A percentile compares a stretch with the other conserved stretches of the same genome.
phyloP scores from a whole-genome alignment of 2,888 invertebrate species.

The Dendrolimus pini region DNA sequence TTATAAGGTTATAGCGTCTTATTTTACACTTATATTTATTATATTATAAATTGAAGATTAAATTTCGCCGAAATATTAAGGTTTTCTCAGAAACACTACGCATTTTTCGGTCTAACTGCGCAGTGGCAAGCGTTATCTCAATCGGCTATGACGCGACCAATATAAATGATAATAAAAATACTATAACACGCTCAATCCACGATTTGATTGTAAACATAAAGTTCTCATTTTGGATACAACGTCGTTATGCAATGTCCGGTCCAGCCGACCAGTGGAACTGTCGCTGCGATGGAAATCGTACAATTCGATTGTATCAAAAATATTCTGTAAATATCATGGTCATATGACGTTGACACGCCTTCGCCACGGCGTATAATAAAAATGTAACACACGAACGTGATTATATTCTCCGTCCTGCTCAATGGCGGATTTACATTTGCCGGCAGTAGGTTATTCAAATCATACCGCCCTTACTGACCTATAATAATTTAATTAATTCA shows the following conservation, averaged over 20 bases:
- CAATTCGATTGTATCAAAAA: conserved; percentile 14
- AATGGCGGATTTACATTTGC: too few species aligned
- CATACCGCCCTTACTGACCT: too few species aligned
- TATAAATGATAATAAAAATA: conserved; percentile 58
- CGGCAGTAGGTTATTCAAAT: too few species aligned
- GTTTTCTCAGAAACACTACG: conserved; percentile 34
- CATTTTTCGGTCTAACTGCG: conserved; percentile 50
- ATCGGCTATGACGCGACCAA: conserved; percentile 48
- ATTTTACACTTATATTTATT: too few species aligned
- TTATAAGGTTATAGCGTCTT: too few species aligned
- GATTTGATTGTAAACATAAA: conserved; percentile 21
- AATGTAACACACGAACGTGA: conserved; percentile 6
- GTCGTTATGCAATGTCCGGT: conserved; percentile 20
- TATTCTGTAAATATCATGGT: conserved; percentile 19
- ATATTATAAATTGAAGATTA: too few species aligned
- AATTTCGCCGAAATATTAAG: background rate
- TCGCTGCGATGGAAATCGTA: conserved; percentile 24
- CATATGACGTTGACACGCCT: conserved; percentile 33
- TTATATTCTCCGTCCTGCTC: background rate
- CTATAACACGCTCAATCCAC: conserved; percentile 29
- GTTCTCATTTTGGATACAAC: conserved; percentile 21
- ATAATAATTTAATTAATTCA: too few species aligned
- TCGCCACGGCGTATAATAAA: conserved; percentile 19
- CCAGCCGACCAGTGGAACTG: conserved; percentile 8
- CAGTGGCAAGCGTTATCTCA: conserved; percentile 57